Percentiles rank a stretch among this genome's conserved stretches.
Conservation (phyloP, 1,140 invertebrate species). For the Bacillus rossius region DNA sequence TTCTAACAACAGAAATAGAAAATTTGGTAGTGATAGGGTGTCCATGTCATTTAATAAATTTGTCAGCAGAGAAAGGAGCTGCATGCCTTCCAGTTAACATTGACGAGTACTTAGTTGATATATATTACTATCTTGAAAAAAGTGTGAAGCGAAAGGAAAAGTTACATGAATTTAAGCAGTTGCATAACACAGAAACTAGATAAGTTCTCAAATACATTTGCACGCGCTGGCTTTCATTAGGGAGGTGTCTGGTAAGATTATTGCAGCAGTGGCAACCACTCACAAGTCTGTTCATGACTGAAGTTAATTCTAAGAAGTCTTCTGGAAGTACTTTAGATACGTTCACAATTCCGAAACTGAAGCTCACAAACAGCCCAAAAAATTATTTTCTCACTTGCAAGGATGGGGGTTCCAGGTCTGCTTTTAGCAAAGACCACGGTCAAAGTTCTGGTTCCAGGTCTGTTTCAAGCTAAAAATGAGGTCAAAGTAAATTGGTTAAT, state of each 20-base stretch:
- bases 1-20: not conserved
- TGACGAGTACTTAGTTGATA: conserved; percentile 1
- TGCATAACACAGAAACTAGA: not conserved
- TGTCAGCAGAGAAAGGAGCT: not conserved
- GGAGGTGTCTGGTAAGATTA: not conserved
- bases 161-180: not conserved
- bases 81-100: not conserved
- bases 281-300: not conserved
- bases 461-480: no score
- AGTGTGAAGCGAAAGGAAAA: not conserved
- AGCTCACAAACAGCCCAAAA: not conserved
- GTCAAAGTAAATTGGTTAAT: no score
- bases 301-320: not conserved
- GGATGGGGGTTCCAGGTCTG: no score
- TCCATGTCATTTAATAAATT: conserved; percentile 1
- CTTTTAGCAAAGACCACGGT: no score
- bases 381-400: no score
- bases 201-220: conserved; percentile 1
- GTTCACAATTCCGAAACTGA: not conserved
- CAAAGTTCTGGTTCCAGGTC: no score
- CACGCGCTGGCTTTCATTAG: not conserved
- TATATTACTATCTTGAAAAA: conserved; percentile 3
- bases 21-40: not conserved
- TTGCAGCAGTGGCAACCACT: conserved; percentile 1
- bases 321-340: no score